Conservation (phyloP, 2,888 invertebrate species). For the Dryomyza anilis region DNA sequence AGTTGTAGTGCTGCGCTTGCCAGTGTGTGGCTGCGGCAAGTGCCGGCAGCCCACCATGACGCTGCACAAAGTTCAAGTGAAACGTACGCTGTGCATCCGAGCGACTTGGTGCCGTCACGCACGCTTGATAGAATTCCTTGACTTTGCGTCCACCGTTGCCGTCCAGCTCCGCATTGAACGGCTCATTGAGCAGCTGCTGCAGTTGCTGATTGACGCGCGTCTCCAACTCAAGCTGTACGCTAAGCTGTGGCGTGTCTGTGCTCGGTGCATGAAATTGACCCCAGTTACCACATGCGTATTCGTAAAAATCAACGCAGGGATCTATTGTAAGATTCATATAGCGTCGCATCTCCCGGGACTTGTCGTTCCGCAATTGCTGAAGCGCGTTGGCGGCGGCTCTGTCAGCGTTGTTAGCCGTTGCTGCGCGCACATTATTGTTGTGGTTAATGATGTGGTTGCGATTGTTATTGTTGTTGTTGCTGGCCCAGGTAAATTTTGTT, state of each 20-base stretch:
- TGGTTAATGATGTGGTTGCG: too few relatives aligned
- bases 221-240: slow-evolving; percentile 40
- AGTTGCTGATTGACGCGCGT: slow-evolving; percentile 40
- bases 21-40: slow-evolving; percentile 41
- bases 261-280: slow-evolving; percentile 35
- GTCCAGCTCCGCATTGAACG: slow-evolving; percentile 31
- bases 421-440: too few relatives aligned
- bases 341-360: slow-evolving; percentile 35
- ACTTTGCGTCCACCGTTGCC: slow-evolving; percentile 38
- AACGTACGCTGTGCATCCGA: slow-evolving; percentile 40
- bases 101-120: slow-evolving; percentile 39
- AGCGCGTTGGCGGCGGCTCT: too few relatives aligned
- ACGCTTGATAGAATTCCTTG: slow-evolving; percentile 50
- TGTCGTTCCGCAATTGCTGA: slow-evolving; percentile 19
- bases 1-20: slow-evolving; percentile 45
- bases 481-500: too few relatives aligned
- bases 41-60: slow-evolving; percentile 47
- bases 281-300: slow-evolving; percentile 57
- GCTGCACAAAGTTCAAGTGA: slow-evolving; percentile 42
- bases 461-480: too few relatives aligned
- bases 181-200: slow-evolving; percentile 39
- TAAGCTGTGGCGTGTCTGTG: slow-evolving; percentile 27
- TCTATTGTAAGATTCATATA: slow-evolving; percentile 50
- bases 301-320: slow-evolving; percentile 54
- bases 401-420: too few relatives aligned